A percentile compares a stretch with the other conserved stretches of the same genome.
Evolutionary conservation across 2,888 invertebrate species (phyloP).

Genomic region (Nesidiocoris tenuis): DNA sequence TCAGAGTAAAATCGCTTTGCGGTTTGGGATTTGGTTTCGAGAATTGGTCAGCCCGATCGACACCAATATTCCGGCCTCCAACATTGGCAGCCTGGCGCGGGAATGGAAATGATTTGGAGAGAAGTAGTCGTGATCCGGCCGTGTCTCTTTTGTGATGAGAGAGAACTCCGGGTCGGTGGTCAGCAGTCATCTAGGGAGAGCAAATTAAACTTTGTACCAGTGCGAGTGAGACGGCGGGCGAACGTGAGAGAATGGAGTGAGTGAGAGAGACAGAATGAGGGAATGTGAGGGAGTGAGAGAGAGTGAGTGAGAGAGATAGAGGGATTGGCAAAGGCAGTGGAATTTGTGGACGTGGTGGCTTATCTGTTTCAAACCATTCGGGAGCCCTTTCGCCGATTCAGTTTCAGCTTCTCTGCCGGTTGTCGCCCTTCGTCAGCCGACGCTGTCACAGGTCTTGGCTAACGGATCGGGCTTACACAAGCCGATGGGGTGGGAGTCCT

Average conservation of each 20-base stretch:
- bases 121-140: no score
- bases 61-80: no score
- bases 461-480: no score
- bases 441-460: neutral
- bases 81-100: no score
- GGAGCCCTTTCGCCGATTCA: slow-evolving; percentile 10
- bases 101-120: no score
- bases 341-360: neutral
- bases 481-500: neutral
- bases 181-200: neutral
- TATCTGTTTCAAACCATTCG: slow-evolving; percentile 13
- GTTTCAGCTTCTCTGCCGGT: neutral
- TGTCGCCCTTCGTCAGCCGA: neutral
- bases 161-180: neutral
- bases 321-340: neutral
- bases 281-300: neutral
- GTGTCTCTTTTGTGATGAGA: neutral
- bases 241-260: no score
- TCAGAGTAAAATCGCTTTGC: no score
- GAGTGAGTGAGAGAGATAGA: neutral
- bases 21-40: no score
- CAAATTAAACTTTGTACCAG: neutral
- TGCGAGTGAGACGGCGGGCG: no score
- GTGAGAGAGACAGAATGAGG: neutral
- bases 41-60: no score